These are phyloP conservation scores for Apodemia hepburni DNA, from an alignment of 2,888 invertebrate species.

Conservation along the genomic window DNA sequence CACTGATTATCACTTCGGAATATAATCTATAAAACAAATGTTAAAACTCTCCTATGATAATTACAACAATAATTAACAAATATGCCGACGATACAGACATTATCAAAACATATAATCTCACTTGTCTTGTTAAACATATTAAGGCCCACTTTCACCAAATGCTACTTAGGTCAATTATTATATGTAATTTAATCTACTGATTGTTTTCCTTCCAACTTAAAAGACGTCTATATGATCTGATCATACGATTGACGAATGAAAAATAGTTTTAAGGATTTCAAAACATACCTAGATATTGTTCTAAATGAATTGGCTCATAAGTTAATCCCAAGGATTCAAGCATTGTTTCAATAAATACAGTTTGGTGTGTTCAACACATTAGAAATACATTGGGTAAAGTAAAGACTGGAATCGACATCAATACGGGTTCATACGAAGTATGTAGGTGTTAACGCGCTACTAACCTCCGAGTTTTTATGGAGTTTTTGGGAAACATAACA, in stretches of 20 bases:
- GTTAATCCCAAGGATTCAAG: no score
- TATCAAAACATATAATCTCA: conserved; percentile 16
- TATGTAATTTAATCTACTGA: not conserved
- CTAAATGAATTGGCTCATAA: no score
- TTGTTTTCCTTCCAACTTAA: not conserved
- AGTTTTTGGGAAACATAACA: no score
- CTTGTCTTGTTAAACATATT: conserved; percentile 15
- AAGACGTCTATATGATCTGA: not conserved
- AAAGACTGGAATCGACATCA: no score
- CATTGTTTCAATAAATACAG: no score
- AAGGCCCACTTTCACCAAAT: conserved; percentile 11
- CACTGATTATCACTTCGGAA: conserved; percentile 54
- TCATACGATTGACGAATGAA: not conserved
- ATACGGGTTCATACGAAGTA: no score
- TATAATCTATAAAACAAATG: conserved; percentile 66
- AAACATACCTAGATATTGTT: no score
- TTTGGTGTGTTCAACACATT: no score
- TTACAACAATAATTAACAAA: conserved; percentile 55
- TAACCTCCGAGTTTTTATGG: no score
- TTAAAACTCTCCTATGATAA: conserved; percentile 77
- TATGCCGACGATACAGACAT: conserved; percentile 15
- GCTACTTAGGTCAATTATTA: not conserved
- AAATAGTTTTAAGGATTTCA: not conserved
- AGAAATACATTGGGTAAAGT: no score
- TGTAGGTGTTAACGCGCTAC: no score